Evolutionary conservation across 2,113 vertebrate species (phyloP).

Genomic region (Platichthys flesus): DNA sequence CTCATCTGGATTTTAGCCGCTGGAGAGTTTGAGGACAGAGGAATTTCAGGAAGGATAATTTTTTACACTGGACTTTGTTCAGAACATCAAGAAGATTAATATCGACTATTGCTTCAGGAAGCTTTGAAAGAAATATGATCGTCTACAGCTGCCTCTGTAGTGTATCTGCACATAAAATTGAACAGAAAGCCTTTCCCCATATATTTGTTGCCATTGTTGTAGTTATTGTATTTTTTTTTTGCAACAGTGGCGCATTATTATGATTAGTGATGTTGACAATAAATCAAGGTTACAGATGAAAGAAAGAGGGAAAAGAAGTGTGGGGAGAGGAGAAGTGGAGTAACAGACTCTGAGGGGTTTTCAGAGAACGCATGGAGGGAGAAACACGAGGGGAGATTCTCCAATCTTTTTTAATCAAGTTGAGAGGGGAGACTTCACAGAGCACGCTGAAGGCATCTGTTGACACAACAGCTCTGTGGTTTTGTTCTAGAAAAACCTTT

Average conservation of each 20-base stretch:
- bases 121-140: conserved; percentile 1
- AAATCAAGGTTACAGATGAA: conserved; percentile 19
- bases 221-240: conserved; percentile 5
- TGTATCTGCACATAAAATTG: neutral
- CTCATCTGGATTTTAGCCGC: neutral
- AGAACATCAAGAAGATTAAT: neutral
- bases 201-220: neutral
- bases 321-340: neutral
- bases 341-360: neutral
- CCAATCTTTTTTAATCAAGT: conserved; percentile 65
- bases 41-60: neutral
- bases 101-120: neutral
- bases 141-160: conserved; percentile 4
- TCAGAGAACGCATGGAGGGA: conserved; percentile 5
- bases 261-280: conserved; percentile 15
- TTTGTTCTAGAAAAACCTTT: conserved; percentile 69
- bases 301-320: conserved; percentile 5
- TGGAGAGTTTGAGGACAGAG: neutral
- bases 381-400: conserved; percentile 22
- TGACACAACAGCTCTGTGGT: conserved; percentile 68
- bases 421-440: conserved; percentile 64
- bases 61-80: neutral
- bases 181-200: neutral
- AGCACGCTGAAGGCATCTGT: conserved; percentile 73
- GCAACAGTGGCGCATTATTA: neutral